Percentiles rank a stretch among this genome's conserved stretches.
Conservation (phyloP, 2,888 invertebrate genomes). For the Monopis laevigella region DNA sequence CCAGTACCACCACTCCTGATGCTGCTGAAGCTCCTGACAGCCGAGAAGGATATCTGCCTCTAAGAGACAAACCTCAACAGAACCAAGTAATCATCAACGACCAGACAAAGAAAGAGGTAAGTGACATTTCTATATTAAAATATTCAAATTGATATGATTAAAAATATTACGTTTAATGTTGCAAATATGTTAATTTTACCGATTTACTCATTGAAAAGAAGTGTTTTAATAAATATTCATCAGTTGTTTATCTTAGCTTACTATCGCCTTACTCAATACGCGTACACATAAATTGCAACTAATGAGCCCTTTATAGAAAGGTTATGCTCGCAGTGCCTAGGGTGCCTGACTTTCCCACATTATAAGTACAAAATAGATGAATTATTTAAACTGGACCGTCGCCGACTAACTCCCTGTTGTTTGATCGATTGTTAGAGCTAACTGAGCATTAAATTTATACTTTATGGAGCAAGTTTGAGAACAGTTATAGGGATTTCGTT, state of each 20-base stretch:
- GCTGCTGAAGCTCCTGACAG: slow-evolving; percentile 50
- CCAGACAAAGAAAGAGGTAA: slow-evolving; percentile 66
- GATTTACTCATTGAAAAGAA: no score
- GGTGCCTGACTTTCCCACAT: slow-evolving; percentile 43
- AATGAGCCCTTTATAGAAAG: slow-evolving; percentile 44
- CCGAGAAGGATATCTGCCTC: slow-evolving; percentile 57
- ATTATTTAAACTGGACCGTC: slow-evolving; percentile 30
- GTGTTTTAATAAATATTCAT: neutral
- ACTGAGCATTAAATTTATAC: no score
- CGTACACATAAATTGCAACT: slow-evolving; percentile 36
- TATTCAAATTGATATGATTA: no score
- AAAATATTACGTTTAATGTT: no score
- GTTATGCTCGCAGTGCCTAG: slow-evolving; percentile 34
- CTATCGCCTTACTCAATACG: slow-evolving; percentile 18
- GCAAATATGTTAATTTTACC: no score
- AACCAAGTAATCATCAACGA: slow-evolving; percentile 63
- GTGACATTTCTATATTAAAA: slow-evolving; percentile 24
- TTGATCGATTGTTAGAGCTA: no score
- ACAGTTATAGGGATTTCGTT: no score
- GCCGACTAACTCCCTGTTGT: no score
- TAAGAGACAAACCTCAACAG: slow-evolving; percentile 57
- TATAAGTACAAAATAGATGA: slow-evolving; percentile 45
- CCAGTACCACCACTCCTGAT: slow-evolving; percentile 40
- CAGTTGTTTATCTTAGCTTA: neutral
- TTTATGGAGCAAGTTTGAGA: no score